These are phyloP conservation scores for Tenrec ecaudatus DNA, from an alignment of 2,113 vertebrate genomes.

Conservation along the genomic window DNA sequence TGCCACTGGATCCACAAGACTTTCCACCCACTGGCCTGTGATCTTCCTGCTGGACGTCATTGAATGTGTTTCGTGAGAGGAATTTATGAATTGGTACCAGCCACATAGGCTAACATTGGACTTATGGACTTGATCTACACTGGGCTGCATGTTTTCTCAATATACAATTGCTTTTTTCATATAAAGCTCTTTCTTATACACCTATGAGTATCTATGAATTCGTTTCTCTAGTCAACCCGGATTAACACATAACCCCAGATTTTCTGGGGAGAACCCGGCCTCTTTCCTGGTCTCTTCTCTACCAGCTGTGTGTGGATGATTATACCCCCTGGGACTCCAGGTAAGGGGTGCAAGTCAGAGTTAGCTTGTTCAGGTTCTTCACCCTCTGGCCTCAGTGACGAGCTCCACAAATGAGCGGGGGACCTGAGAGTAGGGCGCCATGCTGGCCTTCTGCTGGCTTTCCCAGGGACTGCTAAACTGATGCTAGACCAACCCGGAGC, in stretches of 20 bases:
- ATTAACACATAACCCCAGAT: background rate
- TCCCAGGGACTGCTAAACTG: background rate
- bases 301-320: background rate
- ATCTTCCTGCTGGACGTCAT: too few species aligned
- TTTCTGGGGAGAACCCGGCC: background rate
- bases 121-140: too few species aligned
- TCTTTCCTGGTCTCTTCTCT: conserved; percentile 1
- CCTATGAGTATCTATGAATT: too few species aligned
- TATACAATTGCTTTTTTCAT: too few species aligned
- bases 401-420: background rate
- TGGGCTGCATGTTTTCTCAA: too few species aligned
- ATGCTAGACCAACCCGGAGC: background rate
- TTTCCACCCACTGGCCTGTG: too few species aligned
- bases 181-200: too few species aligned
- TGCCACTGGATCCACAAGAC: too few species aligned
- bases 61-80: too few species aligned
- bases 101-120: too few species aligned
- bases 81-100: too few species aligned
- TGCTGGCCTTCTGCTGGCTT: conserved; percentile 6
- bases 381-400: background rate
- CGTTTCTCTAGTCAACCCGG: too few species aligned
- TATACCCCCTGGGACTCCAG: background rate
- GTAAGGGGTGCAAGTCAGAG: background rate
- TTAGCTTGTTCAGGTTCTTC: background rate
- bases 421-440: background rate